Percentiles rank a stretch among this genome's conserved stretches.
phyloP scores from a whole-genome alignment of 2,888 invertebrate species.

The Vandiemenella viatica region DNA sequence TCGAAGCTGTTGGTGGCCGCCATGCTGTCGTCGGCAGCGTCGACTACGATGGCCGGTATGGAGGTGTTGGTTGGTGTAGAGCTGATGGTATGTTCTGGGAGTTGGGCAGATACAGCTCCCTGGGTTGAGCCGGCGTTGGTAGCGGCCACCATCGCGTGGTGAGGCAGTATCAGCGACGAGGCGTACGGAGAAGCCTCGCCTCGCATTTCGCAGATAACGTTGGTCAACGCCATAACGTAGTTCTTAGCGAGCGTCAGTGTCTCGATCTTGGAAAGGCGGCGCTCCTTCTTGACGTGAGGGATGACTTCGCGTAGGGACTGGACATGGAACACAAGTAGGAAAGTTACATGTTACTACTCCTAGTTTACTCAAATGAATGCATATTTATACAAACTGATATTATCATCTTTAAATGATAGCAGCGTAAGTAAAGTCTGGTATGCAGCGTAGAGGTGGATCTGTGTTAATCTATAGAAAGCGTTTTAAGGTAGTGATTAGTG shows the following conservation, averaged over 20 bases:
- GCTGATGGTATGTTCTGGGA: slow-evolving; percentile 77
- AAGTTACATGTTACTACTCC: neutral
- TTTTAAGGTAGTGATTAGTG: too few species aligned
- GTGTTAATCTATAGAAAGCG: too few species aligned
- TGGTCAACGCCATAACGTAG: slow-evolving; percentile 78
- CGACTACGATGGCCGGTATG: neutral
- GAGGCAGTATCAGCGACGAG: slow-evolving; percentile 16
- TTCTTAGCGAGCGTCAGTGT: slow-evolving; percentile 77
- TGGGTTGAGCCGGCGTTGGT: slow-evolving; percentile 72
- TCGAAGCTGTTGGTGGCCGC: neutral
- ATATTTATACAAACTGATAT: neutral
- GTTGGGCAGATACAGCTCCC: slow-evolving; percentile 70
- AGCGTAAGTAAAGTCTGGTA: too few species aligned
- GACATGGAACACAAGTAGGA: neutral
- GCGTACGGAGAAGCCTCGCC: slow-evolving; percentile 42
- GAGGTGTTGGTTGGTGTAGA: slow-evolving; percentile 39
- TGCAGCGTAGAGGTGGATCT: too few species aligned
- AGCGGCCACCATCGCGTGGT: slow-evolving; percentile 33
- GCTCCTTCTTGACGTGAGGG: slow-evolving; percentile 70
- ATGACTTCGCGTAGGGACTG: slow-evolving; percentile 71
- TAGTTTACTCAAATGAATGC: neutral
- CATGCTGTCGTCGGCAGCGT: slow-evolving; percentile 6
- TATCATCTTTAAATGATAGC: too few species aligned
- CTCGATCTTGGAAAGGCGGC: slow-evolving; percentile 75
- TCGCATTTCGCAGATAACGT: slow-evolving; percentile 68